phyloP scores from a whole-genome alignment of 1,140 invertebrate genomes.

The Vollenhovia emeryi region DNA sequence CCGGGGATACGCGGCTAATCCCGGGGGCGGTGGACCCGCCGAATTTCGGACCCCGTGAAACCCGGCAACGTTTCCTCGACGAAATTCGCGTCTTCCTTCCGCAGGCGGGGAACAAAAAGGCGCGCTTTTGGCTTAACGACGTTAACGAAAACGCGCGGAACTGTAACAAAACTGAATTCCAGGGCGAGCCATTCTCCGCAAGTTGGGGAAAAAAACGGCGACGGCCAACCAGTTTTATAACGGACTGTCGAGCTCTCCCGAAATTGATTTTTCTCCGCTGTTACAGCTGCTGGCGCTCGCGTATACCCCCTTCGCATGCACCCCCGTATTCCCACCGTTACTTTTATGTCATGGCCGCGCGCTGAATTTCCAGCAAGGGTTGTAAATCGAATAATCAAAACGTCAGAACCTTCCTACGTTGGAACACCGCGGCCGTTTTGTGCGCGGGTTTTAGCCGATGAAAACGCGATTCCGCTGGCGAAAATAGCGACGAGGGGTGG shows the following conservation, averaged over 20 bases:
- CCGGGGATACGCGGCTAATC: not conserved
- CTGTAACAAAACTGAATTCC: constrained; percentile 65
- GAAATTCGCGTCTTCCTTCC: constrained; percentile 33
- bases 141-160: constrained; percentile 52
- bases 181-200: constrained; percentile 46
- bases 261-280: constrained; percentile 74
- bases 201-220: constrained; percentile 47
- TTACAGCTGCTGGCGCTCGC: constrained; percentile 57
- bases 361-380: constrained; percentile 73
- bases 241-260: constrained; percentile 71
- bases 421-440: constrained; percentile 67
- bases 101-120: not conserved
- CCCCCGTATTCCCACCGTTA: constrained; percentile 58
- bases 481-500: constrained; percentile 30
- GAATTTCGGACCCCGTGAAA: constrained; percentile 23
- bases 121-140: constrained; percentile 31
- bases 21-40: not conserved
- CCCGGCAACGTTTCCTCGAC: not conserved
- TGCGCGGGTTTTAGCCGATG: constrained; percentile 63
- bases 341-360: constrained; percentile 71
- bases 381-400: constrained; percentile 76
- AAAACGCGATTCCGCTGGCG: constrained; percentile 61
- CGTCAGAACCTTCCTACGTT: constrained; percentile 70
- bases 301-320: constrained; percentile 44
- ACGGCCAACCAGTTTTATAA: constrained; percentile 67